Evolutionary conservation across 2,113 vertebrate species (phyloP), one percentile per base, ranked within the genome.

Genomic region (Procavia capensis): DNA sequence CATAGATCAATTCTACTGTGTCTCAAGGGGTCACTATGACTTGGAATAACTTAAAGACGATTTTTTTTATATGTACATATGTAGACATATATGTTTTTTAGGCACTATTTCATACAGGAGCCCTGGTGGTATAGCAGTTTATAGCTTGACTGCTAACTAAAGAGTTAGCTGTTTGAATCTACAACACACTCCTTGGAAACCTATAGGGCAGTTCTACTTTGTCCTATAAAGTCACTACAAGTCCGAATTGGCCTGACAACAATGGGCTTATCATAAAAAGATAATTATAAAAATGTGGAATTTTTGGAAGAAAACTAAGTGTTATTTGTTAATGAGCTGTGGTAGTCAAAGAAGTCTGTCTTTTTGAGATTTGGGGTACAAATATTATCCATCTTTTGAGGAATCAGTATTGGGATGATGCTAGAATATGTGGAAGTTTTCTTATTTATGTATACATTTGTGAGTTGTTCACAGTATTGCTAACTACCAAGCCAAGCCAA

Each of bases 301-400:
- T 66, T 70, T 41, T 36, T 41, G 1, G 17, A 25, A 61, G 31
- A 75, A 95, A 81, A 43, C 10, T 43, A 76, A 45, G 41, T 92
- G 45, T 81, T 27, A 88, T 22, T 90, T 72, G 9, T 13, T 85
- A 78, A 59, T 47, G 64, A 92, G n/a, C 1, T 74, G 70, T 39
- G 34, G 3, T 36, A 92, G 34, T 78, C 50, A 85, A 82, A 70
- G 19, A 78, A 39, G 14, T 68, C n/a, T 1, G 29, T 50, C 14
- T 88, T 95, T 68, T 92, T 84, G 59, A 91, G 22, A 88, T 89
- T 94, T 88, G 43, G 27, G 39, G 45, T 75, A 11, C 85, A 94
- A 94, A 90, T 89, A 78, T 31, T 91, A 16, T 70, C 36, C n/a
- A 41, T 87, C 10, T 6, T 68, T 90, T 95, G 78, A 79, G 31